These are phyloP conservation scores for Maniola hyperantus DNA, from an alignment of 2,888 invertebrate species.

Conservation along the genomic window DNA sequence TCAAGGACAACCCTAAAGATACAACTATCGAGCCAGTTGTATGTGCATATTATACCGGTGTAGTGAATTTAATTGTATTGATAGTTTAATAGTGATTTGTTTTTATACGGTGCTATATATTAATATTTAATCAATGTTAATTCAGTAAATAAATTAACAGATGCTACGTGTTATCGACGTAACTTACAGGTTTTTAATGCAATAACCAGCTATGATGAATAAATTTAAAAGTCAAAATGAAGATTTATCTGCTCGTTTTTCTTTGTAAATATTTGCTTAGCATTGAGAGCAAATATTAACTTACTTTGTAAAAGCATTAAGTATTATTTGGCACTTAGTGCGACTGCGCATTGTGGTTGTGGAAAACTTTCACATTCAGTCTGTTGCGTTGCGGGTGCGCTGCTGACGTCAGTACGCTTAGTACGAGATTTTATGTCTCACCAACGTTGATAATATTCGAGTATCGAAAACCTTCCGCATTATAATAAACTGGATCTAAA, in stretches of 20 bases:
- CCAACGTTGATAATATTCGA: no score
- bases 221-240: slow-evolving; percentile 1
- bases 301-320: slow-evolving; percentile 16
- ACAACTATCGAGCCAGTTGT: slow-evolving; percentile 56
- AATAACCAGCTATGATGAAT: neutral
- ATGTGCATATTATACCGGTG: slow-evolving; percentile 49
- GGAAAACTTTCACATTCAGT: slow-evolving; percentile 79
- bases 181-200: neutral
- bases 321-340: slow-evolving; percentile 59
- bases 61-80: slow-evolving; percentile 45
- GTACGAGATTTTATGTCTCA: no score
- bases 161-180: slow-evolving; percentile 16
- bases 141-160: slow-evolving; percentile 8
- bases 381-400: slow-evolving; percentile 66
- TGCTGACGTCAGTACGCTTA: slow-evolving; percentile 75
- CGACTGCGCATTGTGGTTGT: slow-evolving; percentile 57
- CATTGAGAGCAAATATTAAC: slow-evolving; percentile 54
- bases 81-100: slow-evolving; percentile 31
- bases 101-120: neutral
- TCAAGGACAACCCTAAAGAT: slow-evolving; percentile 68
- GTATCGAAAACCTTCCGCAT: no score
- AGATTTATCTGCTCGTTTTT: neutral
- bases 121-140: neutral
- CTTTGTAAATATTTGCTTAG: slow-evolving; percentile 12
- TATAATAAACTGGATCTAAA: no score